These are phyloP conservation scores for Odontamblyopus lacepedii DNA, from an alignment of 2,797 vertebrate genomes.

Conservation along the genomic window DNA sequence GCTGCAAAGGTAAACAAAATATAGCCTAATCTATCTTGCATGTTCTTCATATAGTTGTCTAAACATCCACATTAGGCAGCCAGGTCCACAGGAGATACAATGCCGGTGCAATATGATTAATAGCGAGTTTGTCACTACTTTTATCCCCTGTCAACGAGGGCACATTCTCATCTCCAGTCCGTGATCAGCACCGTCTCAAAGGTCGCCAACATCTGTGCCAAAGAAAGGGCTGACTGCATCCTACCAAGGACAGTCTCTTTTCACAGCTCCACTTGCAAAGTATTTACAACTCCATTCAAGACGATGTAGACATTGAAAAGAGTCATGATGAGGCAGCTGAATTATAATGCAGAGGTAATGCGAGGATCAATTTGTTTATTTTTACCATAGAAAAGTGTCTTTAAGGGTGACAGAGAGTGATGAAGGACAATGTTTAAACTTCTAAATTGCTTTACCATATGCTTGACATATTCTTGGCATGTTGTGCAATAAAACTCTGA, in stretches of 20 bases:
- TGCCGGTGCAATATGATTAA: slow-evolving; percentile 27
- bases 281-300: slow-evolving; percentile 17
- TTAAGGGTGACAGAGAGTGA: not conserved
- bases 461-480: not conserved
- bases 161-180: slow-evolving; percentile 20
- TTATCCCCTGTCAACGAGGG: slow-evolving; percentile 35
- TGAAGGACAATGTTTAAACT: not conserved
- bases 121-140: slow-evolving; percentile 20
- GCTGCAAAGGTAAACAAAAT: too few species aligned
- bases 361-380: not conserved
- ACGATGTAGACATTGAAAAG: not conserved
- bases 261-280: not conserved
- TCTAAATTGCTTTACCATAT: not conserved
- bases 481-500: not conserved
- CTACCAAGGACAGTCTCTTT: slow-evolving; percentile 18
- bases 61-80: not conserved
- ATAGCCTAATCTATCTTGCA: too few species aligned
- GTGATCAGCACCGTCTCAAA: slow-evolving; percentile 33
- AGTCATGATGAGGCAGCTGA: slow-evolving; percentile 4
- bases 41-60: not conserved
- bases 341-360: not conserved
- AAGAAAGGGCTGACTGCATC: slow-evolving; percentile 21
- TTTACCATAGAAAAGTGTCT: not conserved
- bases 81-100: not conserved
- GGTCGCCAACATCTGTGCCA: not conserved